Percentiles rank a stretch among this genome's conserved stretches.
phyloP scores from a whole-genome alignment of 2,888 invertebrate species.

The Busseola fusca region DNA sequence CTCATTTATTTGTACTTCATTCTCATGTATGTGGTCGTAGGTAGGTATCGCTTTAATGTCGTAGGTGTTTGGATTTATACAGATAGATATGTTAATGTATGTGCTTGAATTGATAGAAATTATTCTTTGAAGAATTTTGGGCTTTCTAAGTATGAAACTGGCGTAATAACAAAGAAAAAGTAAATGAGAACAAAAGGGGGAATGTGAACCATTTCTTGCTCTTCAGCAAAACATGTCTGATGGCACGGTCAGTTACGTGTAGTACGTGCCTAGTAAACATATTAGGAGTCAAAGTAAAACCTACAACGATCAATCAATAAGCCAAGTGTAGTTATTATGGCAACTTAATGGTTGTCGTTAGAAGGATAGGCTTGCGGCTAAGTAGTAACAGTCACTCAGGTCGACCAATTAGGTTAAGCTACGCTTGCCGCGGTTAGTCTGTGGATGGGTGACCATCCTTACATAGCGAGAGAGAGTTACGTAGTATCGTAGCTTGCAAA shows the following conservation, averaged over 20 bases:
- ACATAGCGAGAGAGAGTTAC: no score
- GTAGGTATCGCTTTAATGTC: constrained; percentile 30
- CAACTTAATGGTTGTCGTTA: no score
- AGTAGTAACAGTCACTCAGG: no score
- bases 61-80: constrained; percentile 11
- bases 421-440: no score
- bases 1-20: constrained; percentile 53
- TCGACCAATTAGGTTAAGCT: no score
- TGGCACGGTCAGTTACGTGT: not conserved
- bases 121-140: not conserved
- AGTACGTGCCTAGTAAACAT: not conserved
- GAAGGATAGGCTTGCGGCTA: not conserved
- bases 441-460: no score
- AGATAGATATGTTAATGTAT: constrained; percentile 1
- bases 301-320: not conserved
- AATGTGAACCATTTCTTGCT: not conserved
- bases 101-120: not conserved
- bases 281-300: not conserved
- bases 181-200: not conserved
- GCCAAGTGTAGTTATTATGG: not conserved
- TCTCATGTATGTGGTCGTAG: constrained; percentile 8
- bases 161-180: not conserved
- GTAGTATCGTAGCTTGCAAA: no score
- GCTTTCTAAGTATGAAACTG: not conserved
- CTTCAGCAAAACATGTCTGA: not conserved